A percentile compares a stretch with the other conserved stretches of the same genome.
phyloP scores from a whole-genome alignment of 2,888 invertebrate genomes.

The Macropis europaea region DNA sequence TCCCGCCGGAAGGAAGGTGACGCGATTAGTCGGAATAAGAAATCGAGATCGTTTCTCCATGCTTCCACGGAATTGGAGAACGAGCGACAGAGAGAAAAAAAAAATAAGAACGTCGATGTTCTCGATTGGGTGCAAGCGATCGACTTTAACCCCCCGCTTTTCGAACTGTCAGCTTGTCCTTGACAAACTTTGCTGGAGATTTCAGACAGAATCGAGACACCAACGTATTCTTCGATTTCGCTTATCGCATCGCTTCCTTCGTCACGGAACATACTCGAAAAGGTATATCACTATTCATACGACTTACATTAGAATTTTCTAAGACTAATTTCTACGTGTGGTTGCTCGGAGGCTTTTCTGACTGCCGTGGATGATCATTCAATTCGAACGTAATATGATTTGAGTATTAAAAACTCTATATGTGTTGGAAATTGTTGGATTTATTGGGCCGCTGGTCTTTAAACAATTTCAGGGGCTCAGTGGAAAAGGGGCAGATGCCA shows the following conservation, averaged over 20 bases:
- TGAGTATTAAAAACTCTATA: no score
- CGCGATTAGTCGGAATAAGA: conserved; percentile 18
- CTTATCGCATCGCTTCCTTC: not conserved
- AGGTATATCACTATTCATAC: not conserved
- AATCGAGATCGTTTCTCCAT: conserved; percentile 15
- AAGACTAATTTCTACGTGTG: no score
- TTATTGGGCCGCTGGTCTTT: no score
- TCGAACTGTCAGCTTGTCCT: conserved; percentile 33
- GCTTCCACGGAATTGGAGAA: conserved; percentile 6
- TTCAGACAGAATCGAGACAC: conserved; percentile 13
- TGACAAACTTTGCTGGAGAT: conserved; percentile 36
- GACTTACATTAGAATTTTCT: no score
- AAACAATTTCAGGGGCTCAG: no score
- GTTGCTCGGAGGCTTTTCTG: no score
- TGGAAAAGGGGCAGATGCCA: no score
- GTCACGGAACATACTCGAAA: not conserved
- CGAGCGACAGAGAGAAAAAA: not conserved
- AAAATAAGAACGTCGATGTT: conserved; percentile 15
- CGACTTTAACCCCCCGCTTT: conserved; percentile 32
- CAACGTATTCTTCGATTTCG: not conserved
- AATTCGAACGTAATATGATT: no score
- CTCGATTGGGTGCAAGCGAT: not conserved
- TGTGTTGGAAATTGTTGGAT: no score
- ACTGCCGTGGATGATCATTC: no score
- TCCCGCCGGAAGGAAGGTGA: not conserved